Evolutionary conservation across 2,888 invertebrate genomes (phyloP).

Genomic region (Caenorhabditis sp.): DNA sequence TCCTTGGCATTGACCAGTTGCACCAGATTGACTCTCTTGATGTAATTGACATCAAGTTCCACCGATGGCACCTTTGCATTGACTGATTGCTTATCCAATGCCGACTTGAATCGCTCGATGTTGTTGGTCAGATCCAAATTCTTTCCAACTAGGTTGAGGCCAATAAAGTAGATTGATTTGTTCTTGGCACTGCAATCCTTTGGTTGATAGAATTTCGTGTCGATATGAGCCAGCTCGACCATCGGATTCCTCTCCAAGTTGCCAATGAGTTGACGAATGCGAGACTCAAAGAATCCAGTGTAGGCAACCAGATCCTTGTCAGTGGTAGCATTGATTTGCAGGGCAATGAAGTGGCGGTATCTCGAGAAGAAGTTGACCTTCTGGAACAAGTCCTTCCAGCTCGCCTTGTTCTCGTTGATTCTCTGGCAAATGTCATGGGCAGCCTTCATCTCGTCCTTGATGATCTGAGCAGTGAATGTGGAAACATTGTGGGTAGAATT

Average conservation of each 20-base stretch:
- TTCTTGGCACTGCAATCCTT: constrained; percentile 84
- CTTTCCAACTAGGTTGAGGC: constrained; percentile 91
- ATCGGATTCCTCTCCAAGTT: constrained; percentile 92
- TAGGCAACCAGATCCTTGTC: constrained; percentile 80
- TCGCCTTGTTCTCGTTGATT: constrained; percentile 90
- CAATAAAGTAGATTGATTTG: constrained; percentile 99
- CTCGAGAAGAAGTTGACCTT: constrained; percentile 90
- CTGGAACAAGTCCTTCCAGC: constrained; percentile 95
- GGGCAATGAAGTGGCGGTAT: constrained; percentile 91
- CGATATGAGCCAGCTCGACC: constrained; percentile 95
- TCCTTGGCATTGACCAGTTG: too few relatives aligned
- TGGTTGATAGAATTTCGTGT: constrained; percentile 91
- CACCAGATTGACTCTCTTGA: too few relatives aligned
- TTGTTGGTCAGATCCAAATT: constrained; percentile 95
- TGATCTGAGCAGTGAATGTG: constrained; percentile 92
- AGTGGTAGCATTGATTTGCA: constrained; percentile 66
- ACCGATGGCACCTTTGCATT: too few relatives aligned
- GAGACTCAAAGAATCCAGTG: constrained; percentile 89
- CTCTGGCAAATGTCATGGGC: constrained; percentile 87
- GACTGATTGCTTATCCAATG: too few relatives aligned
- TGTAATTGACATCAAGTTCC: too few relatives aligned
- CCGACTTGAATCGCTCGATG: constrained; percentile 86
- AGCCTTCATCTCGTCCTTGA: constrained; percentile 93
- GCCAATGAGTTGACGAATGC: constrained; percentile 93
- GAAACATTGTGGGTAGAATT: constrained; percentile 99